phyloP scores from a whole-genome alignment of 2,888 invertebrate genomes.

The Lasioglossum leucozonium region DNA sequence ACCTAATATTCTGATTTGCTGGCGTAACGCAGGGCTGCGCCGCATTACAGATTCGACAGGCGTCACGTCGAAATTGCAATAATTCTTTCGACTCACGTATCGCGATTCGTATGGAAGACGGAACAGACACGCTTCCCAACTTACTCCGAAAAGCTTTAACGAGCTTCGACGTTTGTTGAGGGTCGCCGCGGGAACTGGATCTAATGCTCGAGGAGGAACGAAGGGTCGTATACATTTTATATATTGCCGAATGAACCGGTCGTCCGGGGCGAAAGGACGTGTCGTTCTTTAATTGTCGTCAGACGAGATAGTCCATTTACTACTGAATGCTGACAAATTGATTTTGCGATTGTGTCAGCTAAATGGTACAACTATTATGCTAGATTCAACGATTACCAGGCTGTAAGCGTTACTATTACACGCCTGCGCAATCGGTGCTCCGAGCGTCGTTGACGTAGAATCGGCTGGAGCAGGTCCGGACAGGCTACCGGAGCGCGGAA shows the following conservation, averaged over 20 bases:
- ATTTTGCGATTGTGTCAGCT: background rate
- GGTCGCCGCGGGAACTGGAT: constrained; percentile 58
- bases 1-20: constrained; percentile 31
- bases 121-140: constrained; percentile 65
- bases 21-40: constrained; percentile 26
- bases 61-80: constrained; percentile 78
- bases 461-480: too few species aligned
- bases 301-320: background rate
- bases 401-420: too few species aligned
- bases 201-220: constrained; percentile 16
- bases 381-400: too few species aligned
- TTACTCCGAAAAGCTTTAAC: constrained; percentile 78
- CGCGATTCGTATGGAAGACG: constrained; percentile 56
- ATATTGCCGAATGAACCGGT: constrained; percentile 24
- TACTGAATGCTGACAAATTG: background rate
- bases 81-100: constrained; percentile 82
- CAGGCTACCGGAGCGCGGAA: too few species aligned
- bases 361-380: too few species aligned
- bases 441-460: too few species aligned
- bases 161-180: constrained; percentile 81
- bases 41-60: constrained; percentile 67
- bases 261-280: constrained; percentile 3
- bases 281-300: constrained; percentile 39
- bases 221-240: constrained; percentile 29
- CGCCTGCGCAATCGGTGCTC: too few species aligned